Conservation (phyloP, 2,888 invertebrate genomes). For the Acronicta psi region DNA sequence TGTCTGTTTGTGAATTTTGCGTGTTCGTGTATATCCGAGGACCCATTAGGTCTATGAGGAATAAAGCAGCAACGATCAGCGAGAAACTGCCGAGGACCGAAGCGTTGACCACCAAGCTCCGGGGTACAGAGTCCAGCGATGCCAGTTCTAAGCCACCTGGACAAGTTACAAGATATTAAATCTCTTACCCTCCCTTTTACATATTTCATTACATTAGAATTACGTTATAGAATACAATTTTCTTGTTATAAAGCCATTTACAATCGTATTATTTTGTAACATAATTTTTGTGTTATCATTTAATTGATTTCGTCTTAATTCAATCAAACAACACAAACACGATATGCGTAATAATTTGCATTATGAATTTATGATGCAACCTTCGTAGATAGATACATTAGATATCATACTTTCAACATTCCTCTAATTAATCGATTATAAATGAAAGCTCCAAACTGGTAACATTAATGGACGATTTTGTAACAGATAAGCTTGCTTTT, state of each 20-base stretch:
- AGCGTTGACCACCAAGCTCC: constrained; percentile 91
- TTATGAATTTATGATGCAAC: constrained; percentile 15
- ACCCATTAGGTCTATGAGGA: constrained; percentile 91
- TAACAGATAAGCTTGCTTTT: constrained; percentile 22
- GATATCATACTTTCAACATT: constrained; percentile 10
- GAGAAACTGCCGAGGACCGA: constrained; percentile 92
- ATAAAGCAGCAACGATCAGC: constrained; percentile 91
- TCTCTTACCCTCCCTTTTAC: no score
- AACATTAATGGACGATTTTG: constrained; percentile 29
- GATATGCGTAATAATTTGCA: no score
- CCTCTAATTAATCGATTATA: constrained; percentile 30
- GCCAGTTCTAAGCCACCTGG: constrained; percentile 91
- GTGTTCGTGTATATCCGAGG: constrained; percentile 84
- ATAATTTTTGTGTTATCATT: no score
- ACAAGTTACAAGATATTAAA: constrained; percentile 12
- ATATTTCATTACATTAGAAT: no score
- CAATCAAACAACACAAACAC: no score
- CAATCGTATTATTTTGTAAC: no score
- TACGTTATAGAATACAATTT: no score
- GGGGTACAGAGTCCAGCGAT: constrained; percentile 92
- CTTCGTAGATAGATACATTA: neutral
- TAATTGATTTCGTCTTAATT: no score
- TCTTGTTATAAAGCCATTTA: no score
- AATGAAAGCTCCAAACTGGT: constrained; percentile 29
- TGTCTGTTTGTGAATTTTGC: constrained; percentile 81